phyloP scores from a whole-genome alignment of 2,797 vertebrate genomes.

The Anisognathus igniventris region DNA sequence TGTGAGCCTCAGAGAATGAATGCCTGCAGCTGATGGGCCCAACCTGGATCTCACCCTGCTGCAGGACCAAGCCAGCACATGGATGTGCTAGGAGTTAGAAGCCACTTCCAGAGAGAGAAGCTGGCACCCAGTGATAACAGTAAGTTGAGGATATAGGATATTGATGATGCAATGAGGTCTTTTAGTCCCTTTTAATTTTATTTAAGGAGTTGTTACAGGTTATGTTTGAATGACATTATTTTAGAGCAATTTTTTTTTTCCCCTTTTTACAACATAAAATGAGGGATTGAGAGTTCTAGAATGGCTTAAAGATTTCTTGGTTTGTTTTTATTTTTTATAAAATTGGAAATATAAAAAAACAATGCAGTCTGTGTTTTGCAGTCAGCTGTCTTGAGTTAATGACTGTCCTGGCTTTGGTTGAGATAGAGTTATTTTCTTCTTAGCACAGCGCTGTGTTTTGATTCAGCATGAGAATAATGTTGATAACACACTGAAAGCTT shows the following conservation, averaged over 20 bases:
- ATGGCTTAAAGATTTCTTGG: background rate
- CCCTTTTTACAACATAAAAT: background rate
- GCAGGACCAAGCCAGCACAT: background rate
- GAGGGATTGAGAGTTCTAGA: background rate
- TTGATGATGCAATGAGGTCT: background rate
- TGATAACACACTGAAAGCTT: background rate
- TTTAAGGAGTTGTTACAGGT: background rate
- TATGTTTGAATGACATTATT: background rate
- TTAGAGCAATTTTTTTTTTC: accelerated
- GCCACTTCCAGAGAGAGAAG: background rate
- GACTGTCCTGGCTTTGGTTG: background rate
- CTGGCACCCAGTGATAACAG: background rate
- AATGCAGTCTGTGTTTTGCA: background rate
- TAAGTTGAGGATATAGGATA: background rate
- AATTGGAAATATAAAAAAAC: background rate
- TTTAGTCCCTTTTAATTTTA: background rate
- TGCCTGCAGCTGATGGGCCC: no score
- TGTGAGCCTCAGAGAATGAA: background rate
- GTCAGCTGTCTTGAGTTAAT: background rate
- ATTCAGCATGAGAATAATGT: background rate
- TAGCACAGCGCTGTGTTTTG: background rate
- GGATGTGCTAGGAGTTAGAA: background rate
- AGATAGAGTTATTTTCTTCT: background rate
- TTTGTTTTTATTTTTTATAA: background rate
- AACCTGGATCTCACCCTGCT: no score